Evolutionary conservation across 1,140 invertebrate species (phyloP).

Genomic region (Steinernema feltiae): DNA sequence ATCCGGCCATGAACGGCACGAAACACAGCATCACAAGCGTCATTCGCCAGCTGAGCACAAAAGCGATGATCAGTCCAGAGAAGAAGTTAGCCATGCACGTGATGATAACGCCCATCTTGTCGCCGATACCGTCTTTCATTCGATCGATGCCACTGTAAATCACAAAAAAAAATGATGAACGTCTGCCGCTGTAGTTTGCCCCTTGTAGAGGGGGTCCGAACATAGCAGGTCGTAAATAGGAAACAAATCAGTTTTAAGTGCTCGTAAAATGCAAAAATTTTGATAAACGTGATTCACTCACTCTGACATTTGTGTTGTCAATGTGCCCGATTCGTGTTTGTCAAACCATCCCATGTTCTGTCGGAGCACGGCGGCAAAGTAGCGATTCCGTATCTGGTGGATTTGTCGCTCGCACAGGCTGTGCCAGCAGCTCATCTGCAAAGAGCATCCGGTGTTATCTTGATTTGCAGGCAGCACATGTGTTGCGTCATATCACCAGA

Average conservation of each 20-base stretch:
- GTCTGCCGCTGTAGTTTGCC: not conserved
- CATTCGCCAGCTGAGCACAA: constrained; percentile 67
- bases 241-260: not conserved
- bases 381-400: constrained; percentile 67
- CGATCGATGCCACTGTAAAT: constrained; percentile 77
- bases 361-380: constrained; percentile 70
- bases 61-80: constrained; percentile 42
- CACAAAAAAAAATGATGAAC: constrained; percentile 22
- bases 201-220: not conserved
- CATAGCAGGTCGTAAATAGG: not conserved
- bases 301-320: constrained; percentile 79
- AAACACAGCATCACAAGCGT: constrained; percentile 69
- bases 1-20: constrained; percentile 28
- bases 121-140: constrained; percentile 79
- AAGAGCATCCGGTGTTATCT: not conserved
- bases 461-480: too few relatives aligned
- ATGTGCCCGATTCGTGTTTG: constrained; percentile 75
- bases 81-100: constrained; percentile 58
- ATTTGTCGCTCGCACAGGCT: constrained; percentile 64
- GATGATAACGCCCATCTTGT: constrained; percentile 74
- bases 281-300: constrained; percentile 62
- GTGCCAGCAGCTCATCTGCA: constrained; percentile 57
- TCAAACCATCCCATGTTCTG: constrained; percentile 87
- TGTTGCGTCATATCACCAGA: not conserved
- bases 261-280: not conserved